These are phyloP conservation scores for Delia radicum DNA, from an alignment of 1,140 invertebrate species.

Conservation along the genomic window DNA sequence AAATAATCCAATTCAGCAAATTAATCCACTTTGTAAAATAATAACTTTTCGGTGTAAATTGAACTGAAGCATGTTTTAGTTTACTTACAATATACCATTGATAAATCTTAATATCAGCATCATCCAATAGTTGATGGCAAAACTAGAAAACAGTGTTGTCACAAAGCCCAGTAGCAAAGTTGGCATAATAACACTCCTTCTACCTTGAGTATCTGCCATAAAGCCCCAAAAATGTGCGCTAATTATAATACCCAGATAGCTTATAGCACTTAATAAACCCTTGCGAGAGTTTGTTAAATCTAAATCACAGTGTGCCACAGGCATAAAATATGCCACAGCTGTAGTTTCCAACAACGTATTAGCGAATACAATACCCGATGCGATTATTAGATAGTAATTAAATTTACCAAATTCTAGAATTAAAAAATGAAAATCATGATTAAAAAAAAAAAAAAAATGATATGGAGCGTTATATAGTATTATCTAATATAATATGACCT, in stretches of 20 bases:
- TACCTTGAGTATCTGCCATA: slow-evolving; percentile 71
- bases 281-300: slow-evolving; percentile 62
- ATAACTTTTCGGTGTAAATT: too few species aligned
- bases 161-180: slow-evolving; percentile 32
- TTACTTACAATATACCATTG: slow-evolving; percentile 36
- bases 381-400: slow-evolving; percentile 63
- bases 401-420: slow-evolving; percentile 61
- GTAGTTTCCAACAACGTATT: slow-evolving; percentile 63
- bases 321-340: slow-evolving; percentile 65
- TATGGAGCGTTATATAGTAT: too few species aligned
- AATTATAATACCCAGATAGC: slow-evolving; percentile 60
- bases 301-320: slow-evolving; percentile 69
- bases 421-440: neutral
- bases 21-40: too few species aligned
- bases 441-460: too few species aligned
- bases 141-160: slow-evolving; percentile 27
- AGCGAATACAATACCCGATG: slow-evolving; percentile 60
- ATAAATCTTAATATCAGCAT: slow-evolving; percentile 32
- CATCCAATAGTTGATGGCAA: slow-evolving; percentile 30
- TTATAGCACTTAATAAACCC: slow-evolving; percentile 58
- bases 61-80: too few species aligned
- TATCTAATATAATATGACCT: too few species aligned
- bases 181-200: slow-evolving; percentile 64
- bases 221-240: slow-evolving; percentile 72
- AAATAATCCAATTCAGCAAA: too few species aligned